Evolutionary conservation across 2,113 vertebrate species (phyloP), one percentile per base, ranked within the genome.

Genomic region (Dicentrarchus labrax): DNA sequence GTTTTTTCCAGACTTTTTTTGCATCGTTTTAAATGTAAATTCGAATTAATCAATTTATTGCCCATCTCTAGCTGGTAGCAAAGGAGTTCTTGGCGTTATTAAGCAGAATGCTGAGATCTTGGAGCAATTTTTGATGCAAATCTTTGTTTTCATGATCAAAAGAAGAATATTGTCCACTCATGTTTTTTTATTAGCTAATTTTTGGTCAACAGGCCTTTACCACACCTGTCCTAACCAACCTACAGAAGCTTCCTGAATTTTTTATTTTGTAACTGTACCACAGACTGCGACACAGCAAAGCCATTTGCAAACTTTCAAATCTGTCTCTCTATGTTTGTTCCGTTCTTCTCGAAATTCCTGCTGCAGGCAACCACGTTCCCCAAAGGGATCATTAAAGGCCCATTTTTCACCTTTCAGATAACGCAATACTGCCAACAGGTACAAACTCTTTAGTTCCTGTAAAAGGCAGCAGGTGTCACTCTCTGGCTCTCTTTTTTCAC

Each of bases 381-480:
- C 9, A 47, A 9, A 8, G 6, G 15, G 19, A 19, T 47, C 30
- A 50, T 41, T 67, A 53, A 22, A 76, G 47, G 22, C 30, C 6
- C 0, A 19, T 56, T 62, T 59, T 72, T 39, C 12, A 19, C 24
- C 22, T 53, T 16, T n/a, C 45, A 24, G 73, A 83, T 76, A 61
- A 41, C 66, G 67, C 57, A 41, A 7, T 15, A 3, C 22, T 41
- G 50, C 16, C 45, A 59, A 22, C 4, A 8, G 5, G 10, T 9
- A 22, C 4, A n/a, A 30, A 30, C 30, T 30, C 30, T 30, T 30
- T 30, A 30, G 30, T 30, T 30, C 30, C 30, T 30, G 30, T 30
- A 11, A 15, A 47, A 8, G 7, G 1, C 72, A 76, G 61, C 61
- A 77, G 73, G 60, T 36, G 78, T 47, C 67, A 6, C 48, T 15